Evolutionary conservation across 2,888 invertebrate species (phyloP), one percentile per base, ranked within the genome.

Genomic region (Lingula anatina): DNA sequence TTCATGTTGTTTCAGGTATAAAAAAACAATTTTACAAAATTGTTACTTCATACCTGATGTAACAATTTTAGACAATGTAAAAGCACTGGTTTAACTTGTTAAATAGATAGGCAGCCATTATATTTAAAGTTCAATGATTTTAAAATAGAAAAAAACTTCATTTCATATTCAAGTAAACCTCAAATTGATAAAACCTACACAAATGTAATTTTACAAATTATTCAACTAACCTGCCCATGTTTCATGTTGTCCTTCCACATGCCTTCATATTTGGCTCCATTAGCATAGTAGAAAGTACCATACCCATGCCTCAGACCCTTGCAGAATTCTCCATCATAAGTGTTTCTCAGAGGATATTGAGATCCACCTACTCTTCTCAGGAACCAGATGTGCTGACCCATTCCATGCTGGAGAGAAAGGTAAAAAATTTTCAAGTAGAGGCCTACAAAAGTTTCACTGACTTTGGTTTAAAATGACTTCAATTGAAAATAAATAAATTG

Each of bases 231-330:
- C 65, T 72, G 66, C 44, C 77, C 77, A 60, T 71, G 69, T 50
- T 77, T 77, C 67, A 73, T 67, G 54, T 77, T 73, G 50, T 72
- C 66, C 51, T 65, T 67, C 77, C 77, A 77, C 36, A 64, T 57
- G 5, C 77, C 77, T 43, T 73, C 71, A 59, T 73, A 77, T 37
- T 64, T 64, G 21, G 76, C 71, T 26, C 77, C 77, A 60, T 75
- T 75, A n/a, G 77, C 75, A 59, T 77, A 77, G 54, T 65, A 70
- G 60, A 76, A 77, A 3, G 65, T 57, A 5, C 77, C 77, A 49
- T 52, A 64, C 0, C 77, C 77, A 54, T 76, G 66, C 23, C 76
- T 51, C 36, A 67, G 57, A 1, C 77, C 76, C 41, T 70, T 65
- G 20, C 67, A 65, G 55, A 76, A 73, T 43, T 76, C 71, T 20